Conservation (phyloP, 2,113 vertebrate genomes). For the Phylloscopus trochiloides region DNA sequence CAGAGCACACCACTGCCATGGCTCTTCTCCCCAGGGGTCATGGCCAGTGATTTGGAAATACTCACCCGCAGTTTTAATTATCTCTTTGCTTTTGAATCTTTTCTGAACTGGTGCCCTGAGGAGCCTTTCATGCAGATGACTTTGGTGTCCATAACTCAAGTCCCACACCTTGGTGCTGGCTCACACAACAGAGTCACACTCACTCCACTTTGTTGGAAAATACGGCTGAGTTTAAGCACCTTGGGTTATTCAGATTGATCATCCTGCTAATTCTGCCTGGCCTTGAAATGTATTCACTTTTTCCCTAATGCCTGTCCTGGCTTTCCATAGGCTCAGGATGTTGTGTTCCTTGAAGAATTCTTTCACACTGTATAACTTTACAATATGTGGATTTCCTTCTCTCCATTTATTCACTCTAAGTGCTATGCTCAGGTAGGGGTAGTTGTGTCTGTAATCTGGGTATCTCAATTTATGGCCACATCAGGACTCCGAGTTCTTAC, state of each 20-base stretch:
- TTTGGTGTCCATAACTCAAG: background rate
- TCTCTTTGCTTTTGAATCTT: background rate
- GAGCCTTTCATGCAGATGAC: background rate
- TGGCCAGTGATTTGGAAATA: background rate
- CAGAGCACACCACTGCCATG: background rate
- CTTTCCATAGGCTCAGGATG: slow-evolving; percentile 6
- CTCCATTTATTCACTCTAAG: background rate
- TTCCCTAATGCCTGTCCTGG: background rate
- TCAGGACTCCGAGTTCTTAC: background rate
- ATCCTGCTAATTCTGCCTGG: background rate
- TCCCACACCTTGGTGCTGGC: background rate
- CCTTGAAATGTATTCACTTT: background rate
- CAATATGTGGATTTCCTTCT: background rate
- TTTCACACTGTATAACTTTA: background rate
- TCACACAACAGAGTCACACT: background rate
- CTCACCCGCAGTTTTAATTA: background rate
- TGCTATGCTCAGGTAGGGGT: background rate
- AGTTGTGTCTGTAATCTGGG: background rate
- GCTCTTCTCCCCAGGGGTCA: background rate
- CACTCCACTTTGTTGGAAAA: background rate
- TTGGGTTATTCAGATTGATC: background rate
- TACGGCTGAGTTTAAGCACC: background rate
- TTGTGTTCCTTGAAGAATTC: background rate
- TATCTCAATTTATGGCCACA: background rate
- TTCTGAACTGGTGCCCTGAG: background rate